phyloP scores from a whole-genome alignment of 2,113 vertebrate genomes.

The Thalassoma bifasciatum region DNA sequence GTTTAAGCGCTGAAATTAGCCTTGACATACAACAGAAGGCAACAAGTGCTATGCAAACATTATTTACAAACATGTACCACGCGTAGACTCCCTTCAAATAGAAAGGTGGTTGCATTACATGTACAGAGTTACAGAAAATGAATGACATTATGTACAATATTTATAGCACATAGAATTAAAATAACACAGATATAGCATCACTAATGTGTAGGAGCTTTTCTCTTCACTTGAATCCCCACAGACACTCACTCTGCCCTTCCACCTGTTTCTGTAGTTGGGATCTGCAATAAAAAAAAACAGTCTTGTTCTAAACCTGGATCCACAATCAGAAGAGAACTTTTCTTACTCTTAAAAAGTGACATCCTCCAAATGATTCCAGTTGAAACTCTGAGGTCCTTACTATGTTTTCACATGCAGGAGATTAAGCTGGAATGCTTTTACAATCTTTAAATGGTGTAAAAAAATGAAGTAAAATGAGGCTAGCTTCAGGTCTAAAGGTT shows the following conservation, averaged over 20 bases:
- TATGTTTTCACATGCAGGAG: slow-evolving; percentile 65
- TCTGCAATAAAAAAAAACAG: slow-evolving; percentile 64
- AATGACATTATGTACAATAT: slow-evolving; percentile 86
- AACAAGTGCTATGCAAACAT: slow-evolving; percentile 91
- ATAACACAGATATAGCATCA: slow-evolving; percentile 80
- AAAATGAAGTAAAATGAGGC: slow-evolving; percentile 62
- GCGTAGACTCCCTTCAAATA: slow-evolving; percentile 89
- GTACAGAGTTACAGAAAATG: slow-evolving; percentile 83
- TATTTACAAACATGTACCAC: slow-evolving; percentile 98
- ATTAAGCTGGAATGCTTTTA: slow-evolving; percentile 64
- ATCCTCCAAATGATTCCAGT: slow-evolving; percentile 73
- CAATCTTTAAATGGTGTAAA: slow-evolving; percentile 36
- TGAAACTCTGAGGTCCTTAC: slow-evolving; percentile 62
- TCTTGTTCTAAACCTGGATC: slow-evolving; percentile 43
- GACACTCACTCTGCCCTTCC: slow-evolving; percentile 58
- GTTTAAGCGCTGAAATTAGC: slow-evolving; percentile 89
- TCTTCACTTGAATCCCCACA: slow-evolving; percentile 59
- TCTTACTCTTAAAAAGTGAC: slow-evolving; percentile 39
- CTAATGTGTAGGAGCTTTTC: slow-evolving; percentile 74
- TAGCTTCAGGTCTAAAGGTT: slow-evolving; percentile 63
- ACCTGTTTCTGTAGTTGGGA: slow-evolving; percentile 35
- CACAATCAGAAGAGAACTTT: slow-evolving; percentile 26
- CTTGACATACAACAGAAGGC: slow-evolving; percentile 87
- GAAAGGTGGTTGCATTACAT: slow-evolving; percentile 96
- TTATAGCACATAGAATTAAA: slow-evolving; percentile 83